Conservation (phyloP, 2,113 vertebrate species). For the Calyptommatus sinebrachiatus region DNA sequence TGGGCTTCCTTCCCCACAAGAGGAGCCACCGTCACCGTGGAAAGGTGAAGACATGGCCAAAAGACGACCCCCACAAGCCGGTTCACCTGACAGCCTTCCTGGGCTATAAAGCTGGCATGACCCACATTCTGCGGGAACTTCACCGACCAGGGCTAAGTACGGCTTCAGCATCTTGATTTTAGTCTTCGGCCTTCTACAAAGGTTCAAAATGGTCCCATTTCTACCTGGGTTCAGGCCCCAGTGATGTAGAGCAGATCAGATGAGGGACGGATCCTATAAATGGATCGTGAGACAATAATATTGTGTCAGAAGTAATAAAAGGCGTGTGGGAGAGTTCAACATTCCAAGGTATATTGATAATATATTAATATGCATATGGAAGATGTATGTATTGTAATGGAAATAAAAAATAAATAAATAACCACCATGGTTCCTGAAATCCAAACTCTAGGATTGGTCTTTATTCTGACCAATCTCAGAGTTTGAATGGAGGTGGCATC, state of each 20-base stretch:
- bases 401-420: no score
- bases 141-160: slow-evolving; percentile 78
- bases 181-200: neutral
- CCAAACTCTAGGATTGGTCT: no score
- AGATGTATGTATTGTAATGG: no score
- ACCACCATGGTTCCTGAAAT: no score
- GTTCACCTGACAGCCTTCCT: slow-evolving; percentile 80
- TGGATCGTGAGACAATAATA: no score
- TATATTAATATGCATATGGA: no score
- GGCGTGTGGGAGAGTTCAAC: no score
- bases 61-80: slow-evolving; percentile 75
- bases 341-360: no score
- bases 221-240: neutral
- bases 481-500: no score
- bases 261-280: neutral
- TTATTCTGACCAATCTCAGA: no score
- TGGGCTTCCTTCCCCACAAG: slow-evolving; percentile 79
- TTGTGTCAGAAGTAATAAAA: no score
- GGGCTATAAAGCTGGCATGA: slow-evolving; percentile 85
- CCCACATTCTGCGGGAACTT: slow-evolving; percentile 75
- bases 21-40: slow-evolving; percentile 76
- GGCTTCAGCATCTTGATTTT: slow-evolving; percentile 22
- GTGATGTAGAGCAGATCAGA: neutral
- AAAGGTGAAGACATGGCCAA: slow-evolving; percentile 80
- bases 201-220: neutral